Evolutionary conservation across 2,888 invertebrate genomes (phyloP), one percentile per base, ranked within the genome.

Genomic region (Pterobdella sp.): DNA sequence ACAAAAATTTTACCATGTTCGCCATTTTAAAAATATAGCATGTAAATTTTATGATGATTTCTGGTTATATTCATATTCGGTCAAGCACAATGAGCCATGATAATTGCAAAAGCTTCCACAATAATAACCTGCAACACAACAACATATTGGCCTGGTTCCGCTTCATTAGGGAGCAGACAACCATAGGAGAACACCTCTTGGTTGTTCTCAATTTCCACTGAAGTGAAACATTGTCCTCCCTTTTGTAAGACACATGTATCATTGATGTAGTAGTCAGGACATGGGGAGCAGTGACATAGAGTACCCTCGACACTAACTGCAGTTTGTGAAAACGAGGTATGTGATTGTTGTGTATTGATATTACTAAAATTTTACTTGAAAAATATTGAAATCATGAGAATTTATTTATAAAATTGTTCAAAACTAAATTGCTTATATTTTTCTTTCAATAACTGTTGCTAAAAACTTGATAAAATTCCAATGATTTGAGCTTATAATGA

Each of bases 141-240:
- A 18, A 68, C 72, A 37, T 34, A 56, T 31, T 72, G 72, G 4
- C 63, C 71, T n/a, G 42, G 67, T 36, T 77, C 77, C 31, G 72
- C 75, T n/a, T 56, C n/a, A n/a, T 56, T 56, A 7, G 76, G 76
- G 26, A 74, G 64, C 7, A 77, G 67, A 32, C 77, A 77, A 1
- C 77, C 77, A 66, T 67, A 77, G 22, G 72, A 68, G 67, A 67
- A 73, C 56, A 68, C 34, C 37, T 75, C 72, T 1, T 60, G 31
- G 26, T 34, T 65, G 32, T 72, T 72, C 36, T 70, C 72, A 31
- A 75, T 56, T 42, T 75, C 69, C 1, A 75, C 73, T 7, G 74
- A 67, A 3, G 76, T 69, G 71, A 75, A 77, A 64, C 77, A 77
- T 66, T 73, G 72, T 2, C 77, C 76, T n/a, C 74, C 75, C 0